A percentile compares a stretch with the other conserved stretches of the same genome.
phyloP scores from a whole-genome alignment of 2,797 vertebrate genomes.

The Anabas testudineus region DNA sequence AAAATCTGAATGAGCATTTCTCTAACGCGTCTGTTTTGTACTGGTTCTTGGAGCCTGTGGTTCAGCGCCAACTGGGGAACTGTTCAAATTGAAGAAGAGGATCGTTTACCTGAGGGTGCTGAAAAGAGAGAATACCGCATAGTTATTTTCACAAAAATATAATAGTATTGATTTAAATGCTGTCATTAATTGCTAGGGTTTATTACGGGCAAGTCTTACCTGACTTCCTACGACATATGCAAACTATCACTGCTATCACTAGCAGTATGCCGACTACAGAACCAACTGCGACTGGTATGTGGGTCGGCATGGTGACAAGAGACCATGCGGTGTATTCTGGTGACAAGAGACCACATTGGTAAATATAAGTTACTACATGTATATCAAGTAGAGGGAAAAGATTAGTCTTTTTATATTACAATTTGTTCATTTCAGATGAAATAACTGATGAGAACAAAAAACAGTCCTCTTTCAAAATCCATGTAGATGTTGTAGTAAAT shows the following conservation, averaged over 20 bases:
- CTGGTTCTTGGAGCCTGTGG: not conserved
- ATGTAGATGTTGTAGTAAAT: no score
- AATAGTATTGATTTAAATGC: not conserved
- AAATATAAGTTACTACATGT: not conserved
- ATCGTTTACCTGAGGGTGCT: not conserved
- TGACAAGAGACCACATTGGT: constrained; percentile 2
- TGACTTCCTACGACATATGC: constrained; percentile 1
- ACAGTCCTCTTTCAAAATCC: no score
- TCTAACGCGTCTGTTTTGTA: no score
- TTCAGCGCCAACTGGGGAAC: no score
- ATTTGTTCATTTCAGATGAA: no score
- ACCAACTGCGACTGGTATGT: not conserved
- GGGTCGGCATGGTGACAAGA: constrained; percentile 28
- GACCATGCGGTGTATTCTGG: constrained; percentile 21
- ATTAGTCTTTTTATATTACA: no score
- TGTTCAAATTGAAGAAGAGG: no score
- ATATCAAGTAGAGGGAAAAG: no score
- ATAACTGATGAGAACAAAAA: no score
- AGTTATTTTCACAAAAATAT: no score
- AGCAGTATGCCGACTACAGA: constrained; percentile 20
- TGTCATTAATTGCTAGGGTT: not conserved
- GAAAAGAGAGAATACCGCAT: no score
- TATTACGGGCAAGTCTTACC: constrained; percentile 17
- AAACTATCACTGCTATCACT: not conserved
- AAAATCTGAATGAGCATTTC: no score